These are phyloP conservation scores for Barypeithes pellucidus DNA, from an alignment of 2,888 invertebrate genomes.

Conservation along the genomic window DNA sequence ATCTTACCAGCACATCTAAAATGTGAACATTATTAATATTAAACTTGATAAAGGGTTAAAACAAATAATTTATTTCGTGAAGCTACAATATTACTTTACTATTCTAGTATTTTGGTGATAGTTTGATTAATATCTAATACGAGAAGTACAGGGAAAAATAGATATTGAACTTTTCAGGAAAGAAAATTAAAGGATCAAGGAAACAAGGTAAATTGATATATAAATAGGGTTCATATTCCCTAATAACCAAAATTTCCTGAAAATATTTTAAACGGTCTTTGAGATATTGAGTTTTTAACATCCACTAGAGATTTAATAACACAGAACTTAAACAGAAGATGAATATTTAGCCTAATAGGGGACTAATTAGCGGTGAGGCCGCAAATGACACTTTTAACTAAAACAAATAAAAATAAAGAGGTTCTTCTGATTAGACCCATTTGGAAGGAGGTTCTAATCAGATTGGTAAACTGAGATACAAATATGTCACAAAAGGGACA, in stretches of 20 bases:
- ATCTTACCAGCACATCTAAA: slow-evolving; percentile 60
- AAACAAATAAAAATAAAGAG: slow-evolving; percentile 49
- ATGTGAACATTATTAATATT: slow-evolving; percentile 60
- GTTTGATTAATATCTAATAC: neutral
- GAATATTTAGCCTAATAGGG: slow-evolving; percentile 19
- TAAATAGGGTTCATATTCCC: too few relatives aligned
- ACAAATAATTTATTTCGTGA: slow-evolving; percentile 46
- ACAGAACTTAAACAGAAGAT: neutral
- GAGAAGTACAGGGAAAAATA: too few relatives aligned
- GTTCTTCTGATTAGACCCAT: slow-evolving; percentile 43
- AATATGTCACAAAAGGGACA: slow-evolving; percentile 49
- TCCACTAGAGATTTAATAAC: neutral
- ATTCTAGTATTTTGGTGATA: slow-evolving; percentile 15
- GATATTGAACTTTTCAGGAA: too few relatives aligned
- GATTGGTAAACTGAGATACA: slow-evolving; percentile 30
- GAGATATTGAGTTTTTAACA: too few relatives aligned
- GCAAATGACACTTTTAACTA: slow-evolving; percentile 47
- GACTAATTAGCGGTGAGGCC: slow-evolving; percentile 40
- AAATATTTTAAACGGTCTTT: too few relatives aligned
- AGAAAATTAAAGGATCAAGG: too few relatives aligned
- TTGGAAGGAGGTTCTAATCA: slow-evolving; percentile 46
- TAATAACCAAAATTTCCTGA: too few relatives aligned
- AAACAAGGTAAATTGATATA: too few relatives aligned
- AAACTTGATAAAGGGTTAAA: slow-evolving; percentile 55
- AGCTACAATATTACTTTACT: slow-evolving; percentile 22